Evolutionary conservation across 2,113 vertebrate species (phyloP).

Genomic region (Oenanthe oenanthe): DNA sequence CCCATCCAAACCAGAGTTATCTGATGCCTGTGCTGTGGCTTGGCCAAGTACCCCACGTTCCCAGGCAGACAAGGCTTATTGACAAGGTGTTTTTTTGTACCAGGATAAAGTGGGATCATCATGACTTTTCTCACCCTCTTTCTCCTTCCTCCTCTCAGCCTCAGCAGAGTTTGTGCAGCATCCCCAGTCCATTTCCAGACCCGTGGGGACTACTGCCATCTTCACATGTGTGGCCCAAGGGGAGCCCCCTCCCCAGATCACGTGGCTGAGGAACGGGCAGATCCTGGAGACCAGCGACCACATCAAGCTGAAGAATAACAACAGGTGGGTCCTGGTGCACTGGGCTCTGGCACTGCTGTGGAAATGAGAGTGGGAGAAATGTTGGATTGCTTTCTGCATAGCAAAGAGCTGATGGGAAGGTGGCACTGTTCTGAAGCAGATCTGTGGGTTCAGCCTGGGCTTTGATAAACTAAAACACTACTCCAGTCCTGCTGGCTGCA

Average conservation of each 20-base stretch:
- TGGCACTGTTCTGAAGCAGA: not conserved
- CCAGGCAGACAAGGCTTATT: not conserved
- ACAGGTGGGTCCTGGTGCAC: conserved; percentile 78
- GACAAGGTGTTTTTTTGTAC: fast-evolving
- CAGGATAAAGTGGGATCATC: not conserved
- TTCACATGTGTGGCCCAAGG: conserved; percentile 95
- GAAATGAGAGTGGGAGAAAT: not conserved
- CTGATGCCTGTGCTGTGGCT: not conserved
- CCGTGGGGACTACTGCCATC: conserved; percentile 91
- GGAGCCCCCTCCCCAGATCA: conserved; percentile 91
- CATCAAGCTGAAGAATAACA: conserved; percentile 95
- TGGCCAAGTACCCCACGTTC: not conserved
- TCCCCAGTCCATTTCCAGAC: conserved; percentile 94
- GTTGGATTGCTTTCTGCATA: not conserved
- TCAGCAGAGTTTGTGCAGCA: conserved; percentile 94
- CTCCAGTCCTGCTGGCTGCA: not conserved
- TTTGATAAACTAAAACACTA: not conserved
- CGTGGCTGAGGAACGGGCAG: conserved; percentile 96
- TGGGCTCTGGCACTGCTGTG: not conserved
- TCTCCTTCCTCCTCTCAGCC: conserved; percentile 73
- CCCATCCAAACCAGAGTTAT: not conserved
- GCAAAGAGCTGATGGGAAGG: not conserved
- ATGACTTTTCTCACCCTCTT: not conserved
- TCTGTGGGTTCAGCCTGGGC: not conserved
- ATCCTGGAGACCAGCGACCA: conserved; percentile 90